Percentiles rank a stretch among this genome's conserved stretches.
These are phyloP conservation scores for Platorchestia sp. DNA, from an alignment of 1,140 invertebrate species.

Conservation along the genomic window DNA sequence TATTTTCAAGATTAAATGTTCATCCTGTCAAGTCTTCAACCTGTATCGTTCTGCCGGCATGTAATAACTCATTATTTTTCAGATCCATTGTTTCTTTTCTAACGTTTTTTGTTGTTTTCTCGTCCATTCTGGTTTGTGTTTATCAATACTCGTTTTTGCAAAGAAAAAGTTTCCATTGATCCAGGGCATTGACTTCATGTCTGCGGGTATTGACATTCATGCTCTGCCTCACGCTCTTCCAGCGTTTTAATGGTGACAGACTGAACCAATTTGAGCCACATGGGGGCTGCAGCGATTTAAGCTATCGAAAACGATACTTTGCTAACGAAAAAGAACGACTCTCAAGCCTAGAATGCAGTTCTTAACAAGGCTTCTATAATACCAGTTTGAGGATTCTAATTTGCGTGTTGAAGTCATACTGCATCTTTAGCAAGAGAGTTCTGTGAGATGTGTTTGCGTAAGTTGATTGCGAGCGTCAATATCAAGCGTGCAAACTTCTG, in stretches of 20 bases:
- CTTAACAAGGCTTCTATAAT: background rate
- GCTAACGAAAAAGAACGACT: background rate
- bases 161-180: background rate
- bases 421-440: background rate
- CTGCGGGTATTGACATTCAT: background rate
- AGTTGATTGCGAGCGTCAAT: background rate
- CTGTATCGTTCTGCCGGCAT: background rate
- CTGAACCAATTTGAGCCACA: background rate
- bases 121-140: background rate
- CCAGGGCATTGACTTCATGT: background rate
- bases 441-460: background rate
- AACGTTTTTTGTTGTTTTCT: background rate
- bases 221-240: background rate
- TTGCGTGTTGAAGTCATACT: background rate
- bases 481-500: background rate
- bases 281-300: background rate
- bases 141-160: background rate
- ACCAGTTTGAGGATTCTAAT: background rate
- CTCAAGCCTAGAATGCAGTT: background rate
- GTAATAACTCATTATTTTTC: background rate
- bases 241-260: background rate
- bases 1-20: background rate
- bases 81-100: background rate
- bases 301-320: slow-evolving; percentile 1
- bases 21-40: background rate